Evolutionary conservation across 2,113 vertebrate species (phyloP).

Genomic region (Oncorhynchus mykiss): DNA sequence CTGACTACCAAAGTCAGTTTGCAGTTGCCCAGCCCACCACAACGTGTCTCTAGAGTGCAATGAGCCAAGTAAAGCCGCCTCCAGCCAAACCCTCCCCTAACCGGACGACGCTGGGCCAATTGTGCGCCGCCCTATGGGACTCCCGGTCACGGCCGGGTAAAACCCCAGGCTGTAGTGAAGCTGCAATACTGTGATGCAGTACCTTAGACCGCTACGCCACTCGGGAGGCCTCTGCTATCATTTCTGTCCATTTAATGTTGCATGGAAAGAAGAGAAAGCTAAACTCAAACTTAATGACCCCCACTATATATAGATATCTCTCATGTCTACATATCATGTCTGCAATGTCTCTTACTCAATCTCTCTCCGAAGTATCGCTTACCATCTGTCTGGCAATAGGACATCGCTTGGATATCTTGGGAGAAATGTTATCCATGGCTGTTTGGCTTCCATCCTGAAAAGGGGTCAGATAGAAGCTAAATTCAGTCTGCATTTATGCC

Average conservation of each 20-base stretch:
- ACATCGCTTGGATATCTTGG: slow-evolving; percentile 65
- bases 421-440: slow-evolving; percentile 54
- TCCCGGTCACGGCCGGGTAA: too few relatives aligned
- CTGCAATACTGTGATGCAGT: too few relatives aligned
- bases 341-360: not conserved
- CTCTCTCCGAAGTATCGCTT: slow-evolving; percentile 21
- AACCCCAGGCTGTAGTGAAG: too few relatives aligned
- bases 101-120: too few relatives aligned
- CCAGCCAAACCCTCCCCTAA: too few relatives aligned
- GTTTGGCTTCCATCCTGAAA: slow-evolving; percentile 61
- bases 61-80: too few relatives aligned
- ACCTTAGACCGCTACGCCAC: too few relatives aligned
- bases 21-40: too few relatives aligned
- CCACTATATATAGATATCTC: not conserved
- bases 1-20: too few relatives aligned
- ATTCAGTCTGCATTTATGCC: slow-evolving; percentile 23
- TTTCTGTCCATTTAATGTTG: not conserved
- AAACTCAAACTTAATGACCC: not conserved
- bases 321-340: not conserved
- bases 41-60: too few relatives aligned
- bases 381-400: slow-evolving; percentile 65
- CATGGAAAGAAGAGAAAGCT: not conserved
- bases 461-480: slow-evolving; percentile 27
- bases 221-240: not conserved
- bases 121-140: too few relatives aligned